Conservation (phyloP, 2,797 vertebrate species). For the Meda fulgida region DNA sequence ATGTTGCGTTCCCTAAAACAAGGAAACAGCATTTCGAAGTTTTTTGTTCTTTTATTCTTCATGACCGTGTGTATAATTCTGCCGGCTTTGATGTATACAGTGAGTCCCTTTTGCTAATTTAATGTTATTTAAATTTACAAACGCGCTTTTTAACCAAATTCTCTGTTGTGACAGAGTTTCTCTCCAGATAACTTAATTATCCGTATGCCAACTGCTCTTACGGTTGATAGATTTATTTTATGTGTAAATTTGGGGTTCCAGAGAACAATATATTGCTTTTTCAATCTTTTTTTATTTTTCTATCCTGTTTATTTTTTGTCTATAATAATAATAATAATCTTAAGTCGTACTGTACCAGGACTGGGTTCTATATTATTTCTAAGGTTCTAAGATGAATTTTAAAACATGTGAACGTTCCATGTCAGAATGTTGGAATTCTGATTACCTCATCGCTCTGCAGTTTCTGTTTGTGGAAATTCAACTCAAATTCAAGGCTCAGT, state of each 20-base stretch:
- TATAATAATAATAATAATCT: constrained; percentile 72
- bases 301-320: constrained; percentile 72
- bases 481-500: constrained; percentile 46
- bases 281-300: constrained; percentile 77
- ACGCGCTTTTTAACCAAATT: constrained; percentile 74
- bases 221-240: constrained; percentile 85
- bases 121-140: constrained; percentile 83
- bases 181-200: constrained; percentile 77
- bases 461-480: constrained; percentile 54
- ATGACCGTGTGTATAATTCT: constrained; percentile 79
- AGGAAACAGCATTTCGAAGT: constrained; percentile 51
- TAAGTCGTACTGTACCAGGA: constrained; percentile 82
- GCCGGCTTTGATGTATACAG: constrained; percentile 77
- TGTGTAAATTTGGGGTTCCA: constrained; percentile 89
- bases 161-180: constrained; percentile 67
- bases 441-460: constrained; percentile 79
- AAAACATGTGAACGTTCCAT: constrained; percentile 78
- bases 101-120: constrained; percentile 80
- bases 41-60: constrained; percentile 69
- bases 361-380: constrained; percentile 76
- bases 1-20: neutral
- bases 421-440: constrained; percentile 76
- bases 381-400: constrained; percentile 70
- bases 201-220: constrained; percentile 83
- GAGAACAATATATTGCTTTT: constrained; percentile 84